Percentiles rank a stretch among this genome's conserved stretches.
These are phyloP conservation scores for Drosophila tani DNA, from an alignment of 1,140 invertebrate species.

Conservation along the genomic window DNA sequence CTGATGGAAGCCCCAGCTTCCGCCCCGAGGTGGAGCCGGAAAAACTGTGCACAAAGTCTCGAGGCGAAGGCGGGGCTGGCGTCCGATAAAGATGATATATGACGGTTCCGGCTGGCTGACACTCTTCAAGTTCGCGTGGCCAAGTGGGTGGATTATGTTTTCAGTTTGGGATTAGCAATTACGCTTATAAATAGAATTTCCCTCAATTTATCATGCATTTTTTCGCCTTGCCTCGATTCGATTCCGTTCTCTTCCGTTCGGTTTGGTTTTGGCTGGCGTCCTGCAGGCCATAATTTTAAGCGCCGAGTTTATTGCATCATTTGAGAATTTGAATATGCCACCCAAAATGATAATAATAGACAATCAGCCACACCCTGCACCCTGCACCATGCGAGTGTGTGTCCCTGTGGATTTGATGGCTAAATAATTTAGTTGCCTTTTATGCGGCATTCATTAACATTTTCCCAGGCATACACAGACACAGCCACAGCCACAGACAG, in stretches of 20 bases:
- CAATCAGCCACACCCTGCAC: conserved; percentile 47
- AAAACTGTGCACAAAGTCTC: conserved; percentile 2
- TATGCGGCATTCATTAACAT: conserved; percentile 64
- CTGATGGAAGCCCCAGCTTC: conserved; percentile 29
- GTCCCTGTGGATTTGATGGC: conserved; percentile 56
- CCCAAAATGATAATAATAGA: conserved; percentile 51
- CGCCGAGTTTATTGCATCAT: conserved; percentile 70
- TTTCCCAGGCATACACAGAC: conserved; percentile 50
- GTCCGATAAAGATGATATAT: conserved; percentile 80
- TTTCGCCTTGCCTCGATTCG: conserved; percentile 4
- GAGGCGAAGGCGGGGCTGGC: conserved; percentile 9
- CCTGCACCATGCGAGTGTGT: conserved; percentile 18
- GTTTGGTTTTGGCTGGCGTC: conserved; percentile 29
- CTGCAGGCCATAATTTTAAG: conserved; percentile 28
- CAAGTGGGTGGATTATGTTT: conserved; percentile 83
- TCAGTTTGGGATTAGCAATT: conserved; percentile 83
- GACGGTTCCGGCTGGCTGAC: conserved; percentile 41
- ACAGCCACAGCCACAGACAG: background rate
- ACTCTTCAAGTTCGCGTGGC: conserved; percentile 49
- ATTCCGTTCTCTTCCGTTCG: background rate
- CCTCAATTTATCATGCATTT: conserved; percentile 73
- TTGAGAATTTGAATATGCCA: conserved; percentile 64
- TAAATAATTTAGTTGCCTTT: conserved; percentile 70
- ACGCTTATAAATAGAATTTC: conserved; percentile 80
- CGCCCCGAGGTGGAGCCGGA: conserved; percentile 39